These are phyloP conservation scores for Neuroscelio doddi DNA, from an alignment of 2,888 invertebrate genomes.

Conservation along the genomic window DNA sequence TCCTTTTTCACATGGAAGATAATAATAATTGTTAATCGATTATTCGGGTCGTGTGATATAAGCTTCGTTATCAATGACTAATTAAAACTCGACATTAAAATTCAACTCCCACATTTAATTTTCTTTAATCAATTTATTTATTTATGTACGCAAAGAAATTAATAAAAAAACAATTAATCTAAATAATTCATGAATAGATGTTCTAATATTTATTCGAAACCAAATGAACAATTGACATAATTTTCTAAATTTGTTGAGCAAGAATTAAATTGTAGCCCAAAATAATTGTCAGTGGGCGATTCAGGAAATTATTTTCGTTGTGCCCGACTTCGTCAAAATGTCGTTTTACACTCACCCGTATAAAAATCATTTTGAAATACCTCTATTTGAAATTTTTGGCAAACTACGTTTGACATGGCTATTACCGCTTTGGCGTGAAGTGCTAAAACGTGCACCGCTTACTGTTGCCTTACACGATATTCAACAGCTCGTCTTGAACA, in stretches of 20 bases:
- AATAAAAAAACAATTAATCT: no score
- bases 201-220: background rate
- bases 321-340: background rate
- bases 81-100: no score
- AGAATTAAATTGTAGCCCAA: background rate
- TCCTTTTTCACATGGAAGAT: no score
- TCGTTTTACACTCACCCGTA: background rate
- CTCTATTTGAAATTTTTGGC: slow-evolving; percentile 9
- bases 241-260: no score
- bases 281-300: background rate
- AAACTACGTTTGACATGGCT: background rate
- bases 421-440: background rate
- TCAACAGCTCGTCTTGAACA: slow-evolving; percentile 12
- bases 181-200: no score
- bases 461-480: slow-evolving; percentile 10
- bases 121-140: no score
- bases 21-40: no score
- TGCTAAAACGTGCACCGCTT: background rate
- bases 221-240: background rate
- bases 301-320: slow-evolving; percentile 2
- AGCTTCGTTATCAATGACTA: no score
- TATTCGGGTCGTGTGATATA: no score
- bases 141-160: no score
- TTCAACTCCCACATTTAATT: no score
- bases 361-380: slow-evolving; percentile 3